Percentiles rank a stretch among this genome's conserved stretches.
Conservation (phyloP, 2,113 vertebrate species). For the Pangasianodon hypophthalmus region DNA sequence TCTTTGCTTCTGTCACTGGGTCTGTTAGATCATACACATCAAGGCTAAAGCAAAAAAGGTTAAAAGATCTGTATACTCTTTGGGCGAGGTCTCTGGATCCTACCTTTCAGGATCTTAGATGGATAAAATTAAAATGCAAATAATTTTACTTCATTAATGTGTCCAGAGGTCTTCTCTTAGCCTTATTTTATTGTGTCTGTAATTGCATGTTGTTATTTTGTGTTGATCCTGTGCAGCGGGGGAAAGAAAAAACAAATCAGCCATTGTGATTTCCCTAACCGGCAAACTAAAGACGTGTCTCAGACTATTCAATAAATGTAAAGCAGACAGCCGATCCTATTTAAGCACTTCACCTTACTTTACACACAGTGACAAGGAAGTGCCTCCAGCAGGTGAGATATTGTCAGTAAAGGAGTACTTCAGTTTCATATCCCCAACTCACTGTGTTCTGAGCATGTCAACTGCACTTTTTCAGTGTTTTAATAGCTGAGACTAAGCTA, state of each 20-base stretch:
- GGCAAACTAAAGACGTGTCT: conserved; percentile 29
- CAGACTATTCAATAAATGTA: conserved; percentile 48
- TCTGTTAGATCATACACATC: conserved; percentile 68
- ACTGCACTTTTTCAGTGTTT: conserved; percentile 4
- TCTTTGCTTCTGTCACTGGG: conserved; percentile 48
- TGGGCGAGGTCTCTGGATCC: conserved; percentile 45
- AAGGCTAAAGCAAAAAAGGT: conserved; percentile 55
- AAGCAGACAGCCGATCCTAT: conserved; percentile 49
- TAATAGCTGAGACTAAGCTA: conserved; percentile 4
- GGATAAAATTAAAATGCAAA: neutral
- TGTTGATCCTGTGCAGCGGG: neutral
- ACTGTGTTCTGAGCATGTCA: conserved; percentile 34
- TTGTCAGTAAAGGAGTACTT: conserved; percentile 48
- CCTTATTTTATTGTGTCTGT: neutral
- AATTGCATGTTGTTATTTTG: neutral
- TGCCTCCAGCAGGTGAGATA: conserved; percentile 51
- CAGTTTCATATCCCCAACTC: conserved; percentile 39
- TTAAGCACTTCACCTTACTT: conserved; percentile 51
- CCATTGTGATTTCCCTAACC: conserved; percentile 32
- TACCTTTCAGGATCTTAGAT: neutral
- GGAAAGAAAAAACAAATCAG: conserved; percentile 11
- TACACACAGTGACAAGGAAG: conserved; percentile 48
- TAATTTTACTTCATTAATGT: neutral
- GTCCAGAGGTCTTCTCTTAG: neutral
- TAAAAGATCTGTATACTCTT: conserved; percentile 38